Percentiles rank a stretch among this genome's conserved stretches.
These are phyloP conservation scores for Blennius ocellaris DNA, from an alignment of 2,113 vertebrate genomes.

Conservation along the genomic window DNA sequence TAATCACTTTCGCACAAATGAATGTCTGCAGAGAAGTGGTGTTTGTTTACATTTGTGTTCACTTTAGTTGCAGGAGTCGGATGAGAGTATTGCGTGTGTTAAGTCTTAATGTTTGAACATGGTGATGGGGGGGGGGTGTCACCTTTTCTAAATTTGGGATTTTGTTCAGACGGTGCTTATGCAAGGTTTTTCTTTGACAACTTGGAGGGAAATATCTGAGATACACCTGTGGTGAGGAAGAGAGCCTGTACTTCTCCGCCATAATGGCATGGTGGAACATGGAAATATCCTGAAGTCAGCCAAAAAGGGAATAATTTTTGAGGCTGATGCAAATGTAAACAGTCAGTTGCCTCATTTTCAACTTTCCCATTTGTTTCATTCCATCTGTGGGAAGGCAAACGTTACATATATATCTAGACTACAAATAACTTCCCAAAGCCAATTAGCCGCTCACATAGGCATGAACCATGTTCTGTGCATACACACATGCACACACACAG, in stretches of 20 bases:
- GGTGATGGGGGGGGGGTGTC: neutral
- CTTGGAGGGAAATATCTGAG: slow-evolving; percentile 20
- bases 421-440: neutral
- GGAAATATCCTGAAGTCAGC: neutral
- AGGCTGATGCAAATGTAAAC: neutral
- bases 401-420: neutral
- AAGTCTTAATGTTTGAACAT: slow-evolving; percentile 7
- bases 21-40: slow-evolving; percentile 29
- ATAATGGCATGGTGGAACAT: neutral
- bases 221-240: neutral
- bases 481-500: too few species aligned
- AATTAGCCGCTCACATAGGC: too few species aligned
- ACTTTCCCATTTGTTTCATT: neutral
- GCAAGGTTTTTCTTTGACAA: slow-evolving; percentile 24
- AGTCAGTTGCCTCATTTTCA: neutral
- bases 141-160: slow-evolving; percentile 5
- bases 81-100: too few species aligned
- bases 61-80: neutral
- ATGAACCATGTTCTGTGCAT: too few species aligned
- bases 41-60: neutral
- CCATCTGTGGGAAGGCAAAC: neutral
- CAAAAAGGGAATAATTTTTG: neutral
- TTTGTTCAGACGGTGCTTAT: slow-evolving; percentile 20
- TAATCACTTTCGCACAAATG: slow-evolving; percentile 52
- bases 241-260: neutral